phyloP scores from a whole-genome alignment of 2,797 vertebrate species.

The Propithecus perrieri region DNA sequence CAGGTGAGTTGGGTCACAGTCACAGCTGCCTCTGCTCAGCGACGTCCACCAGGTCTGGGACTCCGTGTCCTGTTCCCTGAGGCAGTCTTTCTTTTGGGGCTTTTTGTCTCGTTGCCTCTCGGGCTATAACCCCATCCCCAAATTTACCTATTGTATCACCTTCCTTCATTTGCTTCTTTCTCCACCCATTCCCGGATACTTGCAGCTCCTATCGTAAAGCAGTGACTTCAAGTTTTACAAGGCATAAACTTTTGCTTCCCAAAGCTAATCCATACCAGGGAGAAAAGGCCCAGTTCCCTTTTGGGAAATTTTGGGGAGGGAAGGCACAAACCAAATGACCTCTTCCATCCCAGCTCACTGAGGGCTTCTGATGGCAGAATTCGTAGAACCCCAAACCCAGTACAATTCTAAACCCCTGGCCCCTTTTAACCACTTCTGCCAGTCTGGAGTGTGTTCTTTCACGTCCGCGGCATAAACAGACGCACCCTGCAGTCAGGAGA shows the following conservation, averaged over 20 bases:
- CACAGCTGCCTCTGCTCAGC: background rate
- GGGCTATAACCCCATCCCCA: background rate
- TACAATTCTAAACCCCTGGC: background rate
- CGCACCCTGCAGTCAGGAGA: background rate
- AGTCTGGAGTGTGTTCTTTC: background rate
- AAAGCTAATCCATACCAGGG: background rate
- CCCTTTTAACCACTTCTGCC: background rate
- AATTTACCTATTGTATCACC: background rate
- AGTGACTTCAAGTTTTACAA: background rate
- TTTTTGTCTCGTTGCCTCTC: background rate
- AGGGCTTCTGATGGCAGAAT: background rate
- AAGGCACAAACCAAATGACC: background rate
- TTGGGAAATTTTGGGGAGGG: background rate
- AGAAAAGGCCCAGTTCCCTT: background rate
- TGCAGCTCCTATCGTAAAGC: background rate
- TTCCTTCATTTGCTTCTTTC: background rate
- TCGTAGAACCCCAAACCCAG: background rate
- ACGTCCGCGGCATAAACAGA: too few relatives aligned
- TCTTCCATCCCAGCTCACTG: background rate
- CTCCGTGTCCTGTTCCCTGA: background rate
- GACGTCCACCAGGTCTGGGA: too few relatives aligned
- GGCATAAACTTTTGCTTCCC: background rate
- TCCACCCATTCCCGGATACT: background rate
- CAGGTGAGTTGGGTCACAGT: background rate
- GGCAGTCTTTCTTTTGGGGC: background rate